These are phyloP conservation scores for Dipodomys stephensi DNA, from an alignment of 2,113 vertebrate genomes.

Conservation along the genomic window DNA sequence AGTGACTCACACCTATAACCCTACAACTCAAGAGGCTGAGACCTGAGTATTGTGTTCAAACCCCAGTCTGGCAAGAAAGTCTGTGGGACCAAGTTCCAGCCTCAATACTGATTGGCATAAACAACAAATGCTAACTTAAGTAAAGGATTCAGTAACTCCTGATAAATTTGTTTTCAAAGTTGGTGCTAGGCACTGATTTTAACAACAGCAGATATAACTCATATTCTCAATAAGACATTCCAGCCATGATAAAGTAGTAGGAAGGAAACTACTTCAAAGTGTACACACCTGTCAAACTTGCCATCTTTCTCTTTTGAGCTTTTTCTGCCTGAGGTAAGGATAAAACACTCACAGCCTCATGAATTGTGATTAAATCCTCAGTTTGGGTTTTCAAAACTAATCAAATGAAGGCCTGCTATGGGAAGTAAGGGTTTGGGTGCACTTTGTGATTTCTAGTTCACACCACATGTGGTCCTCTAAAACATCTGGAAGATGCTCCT, in stretches of 20 bases:
- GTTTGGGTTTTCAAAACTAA: slow-evolving; percentile 54
- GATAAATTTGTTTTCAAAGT: slow-evolving; percentile 21
- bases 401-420: slow-evolving; percentile 13
- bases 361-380: slow-evolving; percentile 40
- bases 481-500: slow-evolving; percentile 71
- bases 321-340: slow-evolving; percentile 22
- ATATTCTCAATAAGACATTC: slow-evolving; percentile 1
- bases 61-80: no score
- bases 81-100: no score
- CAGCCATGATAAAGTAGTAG: slow-evolving; percentile 34
- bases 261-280: slow-evolving; percentile 30
- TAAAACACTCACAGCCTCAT: not conserved
- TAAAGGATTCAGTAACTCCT: slow-evolving; percentile 16
- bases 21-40: no score
- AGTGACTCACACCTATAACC: no score
- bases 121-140: not conserved
- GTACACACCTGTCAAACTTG: slow-evolving; percentile 35
- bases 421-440: not conserved
- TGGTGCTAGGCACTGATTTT: slow-evolving; percentile 30
- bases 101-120: no score
- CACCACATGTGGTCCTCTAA: not conserved
- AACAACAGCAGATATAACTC: slow-evolving; percentile 28
- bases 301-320: not conserved
- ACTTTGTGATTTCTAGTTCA: slow-evolving; percentile 50
- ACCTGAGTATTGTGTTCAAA: no score